These are phyloP conservation scores for Drosophila neonasuta DNA, from an alignment of 2,888 invertebrate species.

Conservation along the genomic window DNA sequence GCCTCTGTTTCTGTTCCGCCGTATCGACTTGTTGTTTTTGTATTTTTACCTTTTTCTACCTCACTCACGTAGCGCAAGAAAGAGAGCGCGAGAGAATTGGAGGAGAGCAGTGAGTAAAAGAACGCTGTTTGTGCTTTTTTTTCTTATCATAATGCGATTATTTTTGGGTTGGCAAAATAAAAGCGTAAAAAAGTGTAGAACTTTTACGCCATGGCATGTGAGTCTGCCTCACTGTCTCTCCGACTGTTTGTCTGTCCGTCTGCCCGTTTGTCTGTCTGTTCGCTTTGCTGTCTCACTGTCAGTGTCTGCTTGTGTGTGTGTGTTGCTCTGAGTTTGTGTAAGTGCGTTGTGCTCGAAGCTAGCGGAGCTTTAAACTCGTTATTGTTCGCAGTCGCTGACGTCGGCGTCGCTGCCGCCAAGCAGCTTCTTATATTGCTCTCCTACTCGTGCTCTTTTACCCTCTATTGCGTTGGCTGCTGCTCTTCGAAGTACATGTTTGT, in stretches of 20 bases:
- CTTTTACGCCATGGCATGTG: conserved; percentile 61
- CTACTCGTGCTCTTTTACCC: conserved; percentile 11
- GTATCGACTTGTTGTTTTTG: conserved; percentile 19
- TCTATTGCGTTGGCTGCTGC: conserved; percentile 30
- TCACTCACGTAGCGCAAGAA: conserved; percentile 28
- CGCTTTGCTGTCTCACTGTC: conserved; percentile 10
- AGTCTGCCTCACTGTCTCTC: conserved; percentile 18
- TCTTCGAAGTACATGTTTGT: background rate
- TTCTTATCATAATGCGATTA: conserved; percentile 71
- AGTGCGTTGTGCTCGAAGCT: conserved; percentile 51
- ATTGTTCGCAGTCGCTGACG: conserved; percentile 43
- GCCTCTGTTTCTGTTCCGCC: conserved; percentile 28
- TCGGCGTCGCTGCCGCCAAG: conserved; percentile 29
- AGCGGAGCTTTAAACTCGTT: conserved; percentile 73
- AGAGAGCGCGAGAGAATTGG: conserved; percentile 3
- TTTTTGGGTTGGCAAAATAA: conserved; percentile 65
- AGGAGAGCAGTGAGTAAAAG: conserved; percentile 3
- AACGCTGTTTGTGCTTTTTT: conserved; percentile 37
- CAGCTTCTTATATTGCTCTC: conserved; percentile 51
- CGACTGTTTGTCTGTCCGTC: conserved; percentile 14
- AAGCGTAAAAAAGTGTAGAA: conserved; percentile 61
- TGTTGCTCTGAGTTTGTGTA: conserved; percentile 9
- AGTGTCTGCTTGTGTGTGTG: no score
- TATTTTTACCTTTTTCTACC: conserved; percentile 46
- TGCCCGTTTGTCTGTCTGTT: conserved; percentile 24